A percentile compares a stretch with the other conserved stretches of the same genome.
Evolutionary conservation across 2,797 vertebrate genomes (phyloP).

Genomic region (Xiphorhynchus erythropygius): DNA sequence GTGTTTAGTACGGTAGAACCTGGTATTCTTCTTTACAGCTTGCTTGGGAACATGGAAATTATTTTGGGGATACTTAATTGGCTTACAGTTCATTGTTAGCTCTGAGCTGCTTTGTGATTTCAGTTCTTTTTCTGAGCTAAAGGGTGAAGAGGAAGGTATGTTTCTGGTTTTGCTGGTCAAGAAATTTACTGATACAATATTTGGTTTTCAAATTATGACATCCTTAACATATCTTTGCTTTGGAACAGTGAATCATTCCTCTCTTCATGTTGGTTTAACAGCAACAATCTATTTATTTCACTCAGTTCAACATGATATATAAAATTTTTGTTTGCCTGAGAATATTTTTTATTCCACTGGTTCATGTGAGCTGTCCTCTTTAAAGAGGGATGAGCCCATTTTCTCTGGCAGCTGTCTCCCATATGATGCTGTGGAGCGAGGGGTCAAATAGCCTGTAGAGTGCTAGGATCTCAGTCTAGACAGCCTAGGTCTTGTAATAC

Average conservation of each 20-base stretch:
- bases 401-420: background rate
- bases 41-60: background rate
- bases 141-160: background rate
- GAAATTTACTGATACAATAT: background rate
- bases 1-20: background rate
- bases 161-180: background rate
- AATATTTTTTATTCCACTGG: background rate
- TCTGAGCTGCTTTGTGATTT: background rate
- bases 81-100: background rate
- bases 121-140: background rate
- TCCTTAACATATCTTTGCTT: background rate
- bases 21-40: background rate
- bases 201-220: background rate
- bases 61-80: slow-evolving; percentile 6
- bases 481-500: background rate
- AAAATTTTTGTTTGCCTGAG: background rate
- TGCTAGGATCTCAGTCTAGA: background rate
- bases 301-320: background rate
- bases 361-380: background rate
- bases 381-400: background rate
- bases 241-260: background rate
- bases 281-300: background rate
- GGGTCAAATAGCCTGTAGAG: background rate
- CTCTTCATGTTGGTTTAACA: background rate
- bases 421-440: background rate